Percentiles rank a stretch among this genome's conserved stretches.
Evolutionary conservation across 2,888 invertebrate genomes (phyloP).

Genomic region (Erebia aethiops): DNA sequence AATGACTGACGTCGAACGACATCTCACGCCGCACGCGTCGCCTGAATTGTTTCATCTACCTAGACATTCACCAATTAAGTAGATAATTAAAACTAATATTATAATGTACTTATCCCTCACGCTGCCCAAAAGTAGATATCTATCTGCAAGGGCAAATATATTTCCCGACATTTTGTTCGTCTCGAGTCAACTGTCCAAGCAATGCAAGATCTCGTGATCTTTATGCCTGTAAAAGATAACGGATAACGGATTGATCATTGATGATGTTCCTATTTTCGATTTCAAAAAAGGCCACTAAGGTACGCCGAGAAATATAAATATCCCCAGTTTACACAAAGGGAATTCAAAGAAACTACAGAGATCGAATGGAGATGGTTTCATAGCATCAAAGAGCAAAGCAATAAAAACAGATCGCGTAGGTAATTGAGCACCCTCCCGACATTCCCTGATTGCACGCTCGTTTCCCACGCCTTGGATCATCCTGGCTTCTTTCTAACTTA

Average conservation of each 20-base stretch:
- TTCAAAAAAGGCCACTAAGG: not conserved
- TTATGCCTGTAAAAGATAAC: not conserved
- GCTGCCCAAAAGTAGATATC: too few relatives aligned
- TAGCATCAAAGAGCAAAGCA: slow-evolving; percentile 63
- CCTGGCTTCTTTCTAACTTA: slow-evolving; percentile 62
- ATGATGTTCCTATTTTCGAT: not conserved
- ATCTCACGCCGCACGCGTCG: too few relatives aligned
- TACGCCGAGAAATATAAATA: not conserved
- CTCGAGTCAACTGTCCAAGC: too few relatives aligned
- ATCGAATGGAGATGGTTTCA: slow-evolving; percentile 54
- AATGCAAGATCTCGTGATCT: not conserved
- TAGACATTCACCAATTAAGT: too few relatives aligned
- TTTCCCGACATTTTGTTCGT: too few relatives aligned
- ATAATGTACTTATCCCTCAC: too few relatives aligned
- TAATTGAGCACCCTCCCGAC: slow-evolving; percentile 74
- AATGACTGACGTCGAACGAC: too few relatives aligned
- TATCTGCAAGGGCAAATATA: too few relatives aligned
- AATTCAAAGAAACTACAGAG: slow-evolving; percentile 34
- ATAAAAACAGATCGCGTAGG: slow-evolving; percentile 68
- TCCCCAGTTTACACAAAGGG: not conserved
- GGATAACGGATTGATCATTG: too few relatives aligned
- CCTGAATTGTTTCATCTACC: too few relatives aligned
- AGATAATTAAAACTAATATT: too few relatives aligned
- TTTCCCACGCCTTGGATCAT: slow-evolving; percentile 73
- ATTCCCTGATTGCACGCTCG: slow-evolving; percentile 73